Evolutionary conservation across 53 echinoderm and acorn worm genomes (phyloP), one percentile per base, ranked within the genome.

Genomic region (Mesocentrotus franciscanus): DNA sequence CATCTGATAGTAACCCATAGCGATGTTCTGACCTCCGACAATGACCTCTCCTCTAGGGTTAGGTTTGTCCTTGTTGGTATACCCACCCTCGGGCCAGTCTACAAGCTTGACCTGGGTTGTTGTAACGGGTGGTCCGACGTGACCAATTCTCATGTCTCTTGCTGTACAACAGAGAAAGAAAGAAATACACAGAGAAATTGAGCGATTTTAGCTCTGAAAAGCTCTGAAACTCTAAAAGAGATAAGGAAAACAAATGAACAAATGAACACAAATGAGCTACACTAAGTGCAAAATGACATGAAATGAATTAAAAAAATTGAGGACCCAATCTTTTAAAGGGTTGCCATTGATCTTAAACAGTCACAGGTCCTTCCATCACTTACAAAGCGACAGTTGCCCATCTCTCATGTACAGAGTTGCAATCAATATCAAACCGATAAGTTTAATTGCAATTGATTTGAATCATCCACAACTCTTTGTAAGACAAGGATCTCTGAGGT

Each of bases 1-100:
- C 75, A 97, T 97, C 97, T 98, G 96, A 95, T 96, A 97, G 97
- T 98, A 98, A 20, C 98, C 98, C 97, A 97, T 97, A 66, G 97
- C 96, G 49, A 98, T 93, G 76, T 98, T 98, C 42, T 96, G 96
- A 24, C 98, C 98, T 62, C 98, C 97, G 26, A 98, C 97, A 15
- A 98, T 79, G 60, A 98, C 96, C 94, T 98, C 98, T 61, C 98
- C 98, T 17, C 98, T 75, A 18, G 98, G 98, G 96, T 97, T 94
- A 68, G 98, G 98, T 85, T 96, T 95, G 93, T 98, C 98, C 66
- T 96, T 61, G 64, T 97, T 96, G 56, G 96, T 95, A 89, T 98
- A 98, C 20, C 95, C 95, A 95, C 97, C 97, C 96, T 98, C 98
- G 18, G 81, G 83, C 98, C 98, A 98, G 87, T 98, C 96, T 59